Evolutionary conservation across 2,888 invertebrate species (phyloP).

Genomic region (Lasius platythorax): DNA sequence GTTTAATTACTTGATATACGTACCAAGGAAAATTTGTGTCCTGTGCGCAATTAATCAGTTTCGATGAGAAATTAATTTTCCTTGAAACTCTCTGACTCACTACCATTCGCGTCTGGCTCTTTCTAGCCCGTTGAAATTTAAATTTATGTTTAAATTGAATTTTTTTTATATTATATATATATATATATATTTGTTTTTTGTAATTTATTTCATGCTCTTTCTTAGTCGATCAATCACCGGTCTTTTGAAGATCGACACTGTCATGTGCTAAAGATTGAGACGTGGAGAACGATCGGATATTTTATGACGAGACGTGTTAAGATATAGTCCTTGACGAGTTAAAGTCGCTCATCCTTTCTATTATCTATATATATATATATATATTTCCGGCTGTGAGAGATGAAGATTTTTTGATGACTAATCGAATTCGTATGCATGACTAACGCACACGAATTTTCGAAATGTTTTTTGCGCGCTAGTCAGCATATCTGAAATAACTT

Average conservation of each 20-base stretch:
- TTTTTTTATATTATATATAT: background rate
- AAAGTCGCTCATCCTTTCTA: slow-evolving; percentile 6
- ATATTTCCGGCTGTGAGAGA: background rate
- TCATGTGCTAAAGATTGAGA: background rate
- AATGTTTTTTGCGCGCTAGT: background rate
- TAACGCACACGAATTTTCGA: slow-evolving; percentile 4
- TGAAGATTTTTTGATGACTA: slow-evolving; percentile 24
- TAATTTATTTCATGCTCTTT: background rate
- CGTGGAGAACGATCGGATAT: background rate
- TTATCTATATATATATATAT: background rate
- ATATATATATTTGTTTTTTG: background rate
- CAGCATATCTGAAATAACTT: slow-evolving; percentile 1
- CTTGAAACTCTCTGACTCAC: too few species aligned
- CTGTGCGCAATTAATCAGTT: too few species aligned
- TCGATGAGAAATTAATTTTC: too few species aligned
- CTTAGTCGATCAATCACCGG: background rate
- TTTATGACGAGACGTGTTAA: background rate
- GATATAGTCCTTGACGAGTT: slow-evolving; percentile 2
- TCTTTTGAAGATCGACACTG: background rate
- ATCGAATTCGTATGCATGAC: slow-evolving; percentile 10
- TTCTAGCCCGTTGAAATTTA: too few species aligned
- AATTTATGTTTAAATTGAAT: background rate
- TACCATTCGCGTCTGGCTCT: too few species aligned
- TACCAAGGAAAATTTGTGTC: too few species aligned
- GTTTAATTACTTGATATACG: too few species aligned